Conservation (phyloP, 2,113 vertebrate species). For the Leucopsar rothschildi region DNA sequence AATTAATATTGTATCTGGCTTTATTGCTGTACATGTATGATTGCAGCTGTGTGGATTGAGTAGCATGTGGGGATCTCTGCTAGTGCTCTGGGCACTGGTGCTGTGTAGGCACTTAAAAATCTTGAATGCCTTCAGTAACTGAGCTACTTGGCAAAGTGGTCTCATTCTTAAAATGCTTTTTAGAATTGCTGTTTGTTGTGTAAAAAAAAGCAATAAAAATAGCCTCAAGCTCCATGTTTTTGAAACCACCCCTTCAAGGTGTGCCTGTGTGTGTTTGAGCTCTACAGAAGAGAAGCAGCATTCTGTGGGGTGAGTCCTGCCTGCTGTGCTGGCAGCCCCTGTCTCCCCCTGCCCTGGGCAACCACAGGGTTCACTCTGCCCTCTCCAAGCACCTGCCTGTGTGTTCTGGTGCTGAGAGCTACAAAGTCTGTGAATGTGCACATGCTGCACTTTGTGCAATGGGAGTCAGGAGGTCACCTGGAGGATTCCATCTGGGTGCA, state of each 20-base stretch:
- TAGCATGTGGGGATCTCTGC: not conserved
- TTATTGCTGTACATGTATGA: rapidly evolving
- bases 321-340: not conserved
- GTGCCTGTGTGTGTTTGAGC: not conserved
- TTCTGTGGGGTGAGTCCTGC: not conserved
- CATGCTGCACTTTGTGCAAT: not conserved
- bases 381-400: not conserved
- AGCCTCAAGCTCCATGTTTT: not conserved
- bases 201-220: constrained; percentile 19
- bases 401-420: not conserved
- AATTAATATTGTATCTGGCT: not conserved
- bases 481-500: not conserved
- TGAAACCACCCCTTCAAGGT: not conserved
- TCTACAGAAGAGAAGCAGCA: not conserved
- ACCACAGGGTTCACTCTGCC: rapidly evolving
- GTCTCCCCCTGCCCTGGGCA: not conserved
- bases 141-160: not conserved
- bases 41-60: not conserved
- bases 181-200: not conserved
- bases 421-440: rapidly evolving
- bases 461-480: not conserved
- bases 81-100: not conserved
- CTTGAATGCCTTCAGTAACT: not conserved
- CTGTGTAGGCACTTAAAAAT: not conserved
- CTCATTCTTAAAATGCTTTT: not conserved